Percentiles rank a stretch among this genome's conserved stretches.
Evolutionary conservation across 2,888 invertebrate species (phyloP).

Genomic region (Drosophila cognata): DNA sequence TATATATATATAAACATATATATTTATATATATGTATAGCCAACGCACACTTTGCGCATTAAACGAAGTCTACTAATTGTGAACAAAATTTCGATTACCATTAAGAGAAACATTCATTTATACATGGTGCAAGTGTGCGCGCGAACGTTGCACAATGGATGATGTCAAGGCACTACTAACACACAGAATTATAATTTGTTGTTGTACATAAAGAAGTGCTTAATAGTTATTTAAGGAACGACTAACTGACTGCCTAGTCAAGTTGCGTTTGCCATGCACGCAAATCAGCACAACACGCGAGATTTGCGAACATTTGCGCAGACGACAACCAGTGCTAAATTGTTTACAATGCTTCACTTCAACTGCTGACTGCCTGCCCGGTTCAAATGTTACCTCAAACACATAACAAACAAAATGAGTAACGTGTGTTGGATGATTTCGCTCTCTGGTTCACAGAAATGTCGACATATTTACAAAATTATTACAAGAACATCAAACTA

Average conservation of each 20-base stretch:
- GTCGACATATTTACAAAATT: conserved; percentile 81
- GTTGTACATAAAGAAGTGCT: conserved; percentile 72
- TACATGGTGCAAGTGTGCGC: conserved; percentile 52
- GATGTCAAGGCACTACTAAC: conserved; percentile 49
- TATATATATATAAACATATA: not conserved
- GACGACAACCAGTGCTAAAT: conserved; percentile 48
- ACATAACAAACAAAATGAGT: conserved; percentile 36
- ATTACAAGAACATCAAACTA: conserved; percentile 68
- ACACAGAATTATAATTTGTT: conserved; percentile 50
- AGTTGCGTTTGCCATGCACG: conserved; percentile 57
- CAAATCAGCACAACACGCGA: conserved; percentile 76
- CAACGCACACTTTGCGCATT: conserved; percentile 34
- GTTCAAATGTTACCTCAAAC: conserved; percentile 34
- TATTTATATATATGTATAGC: not conserved
- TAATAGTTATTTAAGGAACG: conserved; percentile 64
- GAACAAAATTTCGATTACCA: conserved; percentile 66
- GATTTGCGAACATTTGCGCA: conserved; percentile 68
- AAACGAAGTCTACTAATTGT: conserved; percentile 55
- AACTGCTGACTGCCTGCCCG: conserved; percentile 62
- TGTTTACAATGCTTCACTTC: conserved; percentile 59
- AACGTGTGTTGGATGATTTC: conserved; percentile 33
- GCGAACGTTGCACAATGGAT: conserved; percentile 44
- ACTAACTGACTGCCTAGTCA: conserved; percentile 47
- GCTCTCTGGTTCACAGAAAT: conserved; percentile 66
- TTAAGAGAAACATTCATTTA: conserved; percentile 53